Percentiles rank a stretch among this genome's conserved stretches.
These are phyloP conservation scores for Phasianus colchicus DNA, from an alignment of 2,113 vertebrate genomes.

Conservation along the genomic window DNA sequence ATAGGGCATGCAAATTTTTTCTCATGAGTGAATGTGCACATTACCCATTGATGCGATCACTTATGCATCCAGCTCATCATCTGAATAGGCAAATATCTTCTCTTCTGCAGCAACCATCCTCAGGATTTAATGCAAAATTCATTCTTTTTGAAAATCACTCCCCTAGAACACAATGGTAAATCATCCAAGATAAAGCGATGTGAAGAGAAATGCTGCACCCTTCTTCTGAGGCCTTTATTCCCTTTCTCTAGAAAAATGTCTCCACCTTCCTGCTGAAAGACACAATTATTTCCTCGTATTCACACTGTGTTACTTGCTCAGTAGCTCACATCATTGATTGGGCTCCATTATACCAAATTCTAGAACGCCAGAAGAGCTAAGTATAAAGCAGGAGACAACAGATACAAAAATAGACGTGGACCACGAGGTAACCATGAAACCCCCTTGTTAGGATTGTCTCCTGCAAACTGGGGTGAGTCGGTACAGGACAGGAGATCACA, in stretches of 20 bases:
- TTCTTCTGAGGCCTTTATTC: conserved; percentile 57
- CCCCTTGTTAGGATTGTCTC: neutral
- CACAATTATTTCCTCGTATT: conserved; percentile 62
- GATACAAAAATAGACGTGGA: conserved; percentile 24
- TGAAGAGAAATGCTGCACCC: conserved; percentile 51
- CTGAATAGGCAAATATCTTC: conserved; percentile 65
- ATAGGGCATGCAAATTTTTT: conserved; percentile 71
- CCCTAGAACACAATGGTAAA: conserved; percentile 71
- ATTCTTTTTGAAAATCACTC: conserved; percentile 69
- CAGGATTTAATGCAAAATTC: conserved; percentile 67
- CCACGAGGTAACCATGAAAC: conserved; percentile 6
- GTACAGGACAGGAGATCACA: neutral
- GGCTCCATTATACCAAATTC: conserved; percentile 46
- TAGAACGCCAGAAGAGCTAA: conserved; percentile 34
- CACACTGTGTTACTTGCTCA: conserved; percentile 26
- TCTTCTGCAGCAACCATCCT: conserved; percentile 61
- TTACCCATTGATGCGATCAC: conserved; percentile 68
- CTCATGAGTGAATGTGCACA: conserved; percentile 61
- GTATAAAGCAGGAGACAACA: conserved; percentile 50
- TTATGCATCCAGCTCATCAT: conserved; percentile 73
- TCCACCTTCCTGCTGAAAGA: conserved; percentile 59
- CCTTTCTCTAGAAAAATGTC: conserved; percentile 60
- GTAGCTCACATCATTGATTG: conserved; percentile 49
- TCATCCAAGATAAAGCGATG: conserved; percentile 38
- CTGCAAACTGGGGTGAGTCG: neutral